Evolutionary conservation across 2,888 invertebrate species (phyloP), one percentile per base, ranked within the genome.

Genomic region (Conistra vaccinii): DNA sequence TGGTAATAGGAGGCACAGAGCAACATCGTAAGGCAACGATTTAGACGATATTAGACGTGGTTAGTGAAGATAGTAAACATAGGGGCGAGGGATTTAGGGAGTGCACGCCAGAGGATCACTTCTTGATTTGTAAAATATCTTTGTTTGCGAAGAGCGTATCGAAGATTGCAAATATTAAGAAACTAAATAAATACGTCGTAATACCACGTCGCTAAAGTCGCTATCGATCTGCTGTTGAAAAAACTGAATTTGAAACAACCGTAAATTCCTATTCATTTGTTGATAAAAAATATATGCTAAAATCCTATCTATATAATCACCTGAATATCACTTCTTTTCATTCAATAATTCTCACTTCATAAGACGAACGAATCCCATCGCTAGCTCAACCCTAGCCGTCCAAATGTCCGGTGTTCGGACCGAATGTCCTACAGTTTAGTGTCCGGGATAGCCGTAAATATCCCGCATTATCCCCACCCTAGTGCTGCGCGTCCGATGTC

Each of bases 291-390:
- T 3, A 51, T 51, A 51, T 9, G 7, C 7, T 23, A 51, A 51
- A 51, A 51, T 23, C 51, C 10, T 23, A 51, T 51, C 9, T 20
- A 35, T 55, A 45, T 55, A 55, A 55, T 78, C 29, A 48, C 12
- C 14, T 17, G n/a, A 69, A 32, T 61, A 66, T 67, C 42, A 63
- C 17, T 26, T 32, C 3, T 51, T 51, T 62, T 12, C n/a, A 61
- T 67, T 74, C 69, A 77, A 74, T 83, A 66, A 51, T 35, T 67
- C 39, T 51, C 68, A 48, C 51, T 12, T 73, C 63, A 67, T 62
- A 29, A 62, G 53, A 35, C 70, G 32, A 48, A 63, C 35, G 69
- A 67, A 58, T 58, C 60, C 63, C 12, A 14, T 32, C 14, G 32
- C 42, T 69, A 57, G 51, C 55, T 17, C 17, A 20, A 12, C n/a